Conservation (phyloP, 1,140 invertebrate genomes). For the Oreohelix idahoensis region DNA sequence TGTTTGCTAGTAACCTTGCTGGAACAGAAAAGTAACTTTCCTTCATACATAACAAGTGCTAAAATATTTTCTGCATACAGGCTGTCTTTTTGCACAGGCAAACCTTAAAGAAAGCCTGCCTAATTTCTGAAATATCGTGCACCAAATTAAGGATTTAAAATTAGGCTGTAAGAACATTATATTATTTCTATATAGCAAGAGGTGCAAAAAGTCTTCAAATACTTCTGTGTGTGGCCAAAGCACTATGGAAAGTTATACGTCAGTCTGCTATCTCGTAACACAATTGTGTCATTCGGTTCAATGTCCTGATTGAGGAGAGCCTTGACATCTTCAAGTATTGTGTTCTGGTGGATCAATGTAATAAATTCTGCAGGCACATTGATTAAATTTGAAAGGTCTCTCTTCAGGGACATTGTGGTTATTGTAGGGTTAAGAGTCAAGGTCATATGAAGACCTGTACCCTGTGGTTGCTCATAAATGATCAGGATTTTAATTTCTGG, state of each 20-base stretch:
- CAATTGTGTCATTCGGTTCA: neutral
- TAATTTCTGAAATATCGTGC: no score
- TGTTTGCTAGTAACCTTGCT: no score
- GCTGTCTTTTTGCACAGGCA: no score
- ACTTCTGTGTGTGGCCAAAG: neutral
- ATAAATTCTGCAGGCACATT: neutral
- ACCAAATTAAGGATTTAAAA: no score
- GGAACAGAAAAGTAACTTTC: no score
- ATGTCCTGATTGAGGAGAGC: neutral
- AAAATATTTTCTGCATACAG: no score
- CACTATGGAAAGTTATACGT: neutral
- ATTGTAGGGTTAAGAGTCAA: neutral
- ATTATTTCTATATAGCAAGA: neutral
- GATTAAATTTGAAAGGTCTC: neutral
- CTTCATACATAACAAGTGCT: no score
- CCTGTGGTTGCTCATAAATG: neutral
- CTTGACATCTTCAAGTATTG: neutral
- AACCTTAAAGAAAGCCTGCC: no score
- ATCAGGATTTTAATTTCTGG: neutral
- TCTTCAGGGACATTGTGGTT: neutral
- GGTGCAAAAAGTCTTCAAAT: neutral
- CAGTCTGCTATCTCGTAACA: neutral
- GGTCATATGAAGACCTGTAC: slow-evolving; percentile 5
- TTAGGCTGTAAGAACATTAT: no score
- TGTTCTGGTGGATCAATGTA: neutral